Evolutionary conservation across 2,797 vertebrate species (phyloP).

Genomic region (Darevskia nairensis): DNA sequence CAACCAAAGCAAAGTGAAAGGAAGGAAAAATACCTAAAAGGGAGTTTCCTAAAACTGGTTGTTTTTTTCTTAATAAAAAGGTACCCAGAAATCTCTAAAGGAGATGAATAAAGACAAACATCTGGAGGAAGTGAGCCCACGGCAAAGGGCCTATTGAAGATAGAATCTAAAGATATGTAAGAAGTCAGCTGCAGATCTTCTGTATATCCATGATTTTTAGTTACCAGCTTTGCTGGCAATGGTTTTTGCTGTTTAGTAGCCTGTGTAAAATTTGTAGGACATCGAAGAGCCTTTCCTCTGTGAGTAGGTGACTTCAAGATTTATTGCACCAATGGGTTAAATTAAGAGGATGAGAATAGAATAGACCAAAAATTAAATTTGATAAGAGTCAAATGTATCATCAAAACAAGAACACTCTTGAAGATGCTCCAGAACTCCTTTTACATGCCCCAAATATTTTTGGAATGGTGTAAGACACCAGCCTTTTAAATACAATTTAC

Average conservation of each 20-base stretch:
- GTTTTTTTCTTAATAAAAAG: background rate
- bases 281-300: slow-evolving; percentile 19
- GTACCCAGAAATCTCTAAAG: background rate
- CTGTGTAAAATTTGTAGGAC: slow-evolving; percentile 14
- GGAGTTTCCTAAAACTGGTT: background rate
- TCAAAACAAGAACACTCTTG: slow-evolving; percentile 20
- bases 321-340: slow-evolving; percentile 22
- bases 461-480: slow-evolving; percentile 42
- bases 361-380: background rate
- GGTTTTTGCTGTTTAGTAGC: background rate
- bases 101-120: background rate
- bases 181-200: background rate
- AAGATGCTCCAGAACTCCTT: slow-evolving; percentile 35
- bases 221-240: slow-evolving; percentile 34
- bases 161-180: background rate
- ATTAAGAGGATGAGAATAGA: slow-evolving; percentile 13
- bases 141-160: background rate
- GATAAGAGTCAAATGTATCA: slow-evolving; percentile 53
- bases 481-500: slow-evolving; percentile 27
- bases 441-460: slow-evolving; percentile 11
- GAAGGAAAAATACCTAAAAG: background rate
- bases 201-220: background rate
- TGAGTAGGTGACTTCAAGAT: slow-evolving; percentile 26
- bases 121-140: background rate
- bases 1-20: background rate